Percentiles rank a stretch among this genome's conserved stretches.
Conservation (phyloP, 1,140 invertebrate genomes). For the Orchesella cincta region DNA sequence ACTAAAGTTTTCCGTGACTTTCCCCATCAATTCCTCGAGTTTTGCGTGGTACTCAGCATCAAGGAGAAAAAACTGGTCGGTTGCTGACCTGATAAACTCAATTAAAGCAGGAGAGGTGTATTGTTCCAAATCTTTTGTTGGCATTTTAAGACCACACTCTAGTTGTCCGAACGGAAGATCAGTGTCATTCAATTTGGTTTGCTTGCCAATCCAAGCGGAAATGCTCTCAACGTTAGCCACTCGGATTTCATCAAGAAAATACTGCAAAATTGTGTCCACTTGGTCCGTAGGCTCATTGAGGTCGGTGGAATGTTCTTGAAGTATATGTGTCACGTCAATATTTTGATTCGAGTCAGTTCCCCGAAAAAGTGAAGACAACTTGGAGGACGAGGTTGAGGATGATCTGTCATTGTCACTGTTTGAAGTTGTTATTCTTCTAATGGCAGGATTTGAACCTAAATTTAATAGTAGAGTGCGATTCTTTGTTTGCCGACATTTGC, state of each 20-base stretch:
- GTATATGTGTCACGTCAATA: background rate
- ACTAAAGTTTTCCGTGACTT: slow-evolving; percentile 33
- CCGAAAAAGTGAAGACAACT: background rate
- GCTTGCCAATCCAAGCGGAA: background rate
- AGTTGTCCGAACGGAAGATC: background rate
- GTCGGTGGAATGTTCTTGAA: background rate
- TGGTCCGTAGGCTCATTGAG: background rate
- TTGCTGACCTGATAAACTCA: slow-evolving; percentile 36
- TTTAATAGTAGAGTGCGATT: background rate
- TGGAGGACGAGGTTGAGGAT: background rate
- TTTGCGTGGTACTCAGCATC: slow-evolving; percentile 47
- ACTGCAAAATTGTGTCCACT: background rate
- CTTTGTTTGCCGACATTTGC: background rate
- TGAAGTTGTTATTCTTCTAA: background rate
- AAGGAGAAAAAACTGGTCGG: slow-evolving; percentile 45
- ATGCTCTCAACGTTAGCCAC: background rate
- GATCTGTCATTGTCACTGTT: background rate
- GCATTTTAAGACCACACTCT: background rate
- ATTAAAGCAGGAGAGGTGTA: background rate
- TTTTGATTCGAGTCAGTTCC: background rate
- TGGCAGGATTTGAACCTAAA: background rate
- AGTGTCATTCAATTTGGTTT: background rate
- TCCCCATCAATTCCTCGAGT: slow-evolving; percentile 39
- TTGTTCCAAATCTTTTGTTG: background rate
- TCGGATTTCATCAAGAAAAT: background rate